Conservation (phyloP, 2,113 vertebrate genomes). For the Malurus alboscapulatus region DNA sequence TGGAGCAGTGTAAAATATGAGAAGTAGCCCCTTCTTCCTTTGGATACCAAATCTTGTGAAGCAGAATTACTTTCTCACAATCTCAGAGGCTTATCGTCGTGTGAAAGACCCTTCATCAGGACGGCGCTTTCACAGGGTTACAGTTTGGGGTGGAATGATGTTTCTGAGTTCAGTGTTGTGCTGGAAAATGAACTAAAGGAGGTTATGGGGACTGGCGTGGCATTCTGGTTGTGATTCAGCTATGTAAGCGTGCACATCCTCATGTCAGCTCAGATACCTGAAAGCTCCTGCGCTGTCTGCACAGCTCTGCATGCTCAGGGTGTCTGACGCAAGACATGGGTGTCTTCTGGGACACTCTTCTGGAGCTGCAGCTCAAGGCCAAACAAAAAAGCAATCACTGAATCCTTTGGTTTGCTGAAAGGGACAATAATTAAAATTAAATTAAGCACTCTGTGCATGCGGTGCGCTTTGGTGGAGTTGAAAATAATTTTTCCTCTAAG, state of each 20-base stretch:
- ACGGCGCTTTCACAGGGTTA: not conserved
- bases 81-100: not conserved
- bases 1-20: not conserved
- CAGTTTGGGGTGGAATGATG: not conserved
- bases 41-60: not conserved
- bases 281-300: not conserved
- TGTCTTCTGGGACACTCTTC: not conserved
- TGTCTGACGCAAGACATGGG: rapidly evolving
- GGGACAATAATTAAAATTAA: not conserved
- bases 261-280: not conserved
- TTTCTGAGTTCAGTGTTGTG: not conserved
- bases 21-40: not conserved
- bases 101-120: not conserved
- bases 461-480: not conserved
- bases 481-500: not conserved
- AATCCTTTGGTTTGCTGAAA: not conserved
- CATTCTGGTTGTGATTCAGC: not conserved
- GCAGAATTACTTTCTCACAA: not conserved
- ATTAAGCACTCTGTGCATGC: not conserved
- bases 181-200: not conserved
- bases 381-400: not conserved
- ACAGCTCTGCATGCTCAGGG: not conserved
- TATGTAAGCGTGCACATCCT: not conserved
- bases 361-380: not conserved
- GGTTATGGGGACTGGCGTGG: not conserved